These are phyloP conservation scores for Sebastes jordani DNA, from an alignment of 2,797 vertebrate species.

Conservation along the genomic window DNA sequence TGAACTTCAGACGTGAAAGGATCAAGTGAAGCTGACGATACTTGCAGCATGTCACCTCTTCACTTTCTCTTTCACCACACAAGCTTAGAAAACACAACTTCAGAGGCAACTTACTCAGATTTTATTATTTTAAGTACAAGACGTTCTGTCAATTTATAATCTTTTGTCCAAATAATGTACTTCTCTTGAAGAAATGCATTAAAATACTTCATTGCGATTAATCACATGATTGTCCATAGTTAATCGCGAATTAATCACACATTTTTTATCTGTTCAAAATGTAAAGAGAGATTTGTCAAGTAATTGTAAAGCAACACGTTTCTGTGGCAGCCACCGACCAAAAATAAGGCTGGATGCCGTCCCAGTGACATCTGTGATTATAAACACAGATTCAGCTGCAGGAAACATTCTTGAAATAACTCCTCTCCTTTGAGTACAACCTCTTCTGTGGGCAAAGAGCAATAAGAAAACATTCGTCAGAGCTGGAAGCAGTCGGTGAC, in stretches of 20 bases:
- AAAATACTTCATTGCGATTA: no score
- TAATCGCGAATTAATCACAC: no score
- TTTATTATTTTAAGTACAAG: neutral
- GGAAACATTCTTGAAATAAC: slow-evolving; percentile 78
- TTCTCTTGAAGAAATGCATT: neutral
- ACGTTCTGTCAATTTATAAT: neutral
- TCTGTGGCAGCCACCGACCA: slow-evolving; percentile 1
- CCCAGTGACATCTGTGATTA: slow-evolving; percentile 57
- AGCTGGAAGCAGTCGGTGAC: slow-evolving; percentile 57
- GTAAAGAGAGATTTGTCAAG: no score
- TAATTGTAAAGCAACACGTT: neutral
- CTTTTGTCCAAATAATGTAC: neutral
- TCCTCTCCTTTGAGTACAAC: slow-evolving; percentile 55
- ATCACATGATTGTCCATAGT: no score
- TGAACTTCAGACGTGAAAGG: neutral
- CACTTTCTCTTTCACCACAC: neutral
- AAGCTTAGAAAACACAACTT: neutral
- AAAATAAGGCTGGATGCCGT: slow-evolving; percentile 35
- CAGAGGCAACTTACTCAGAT: neutral
- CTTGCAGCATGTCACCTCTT: neutral
- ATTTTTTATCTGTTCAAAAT: no score
- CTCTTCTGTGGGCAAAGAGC: slow-evolving; percentile 65
- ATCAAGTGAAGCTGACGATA: neutral
- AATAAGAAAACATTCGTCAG: slow-evolving; percentile 72
- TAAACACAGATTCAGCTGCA: slow-evolving; percentile 73